Conservation (phyloP, 2,797 vertebrate genomes). For the Champsocephalus gunnari region DNA sequence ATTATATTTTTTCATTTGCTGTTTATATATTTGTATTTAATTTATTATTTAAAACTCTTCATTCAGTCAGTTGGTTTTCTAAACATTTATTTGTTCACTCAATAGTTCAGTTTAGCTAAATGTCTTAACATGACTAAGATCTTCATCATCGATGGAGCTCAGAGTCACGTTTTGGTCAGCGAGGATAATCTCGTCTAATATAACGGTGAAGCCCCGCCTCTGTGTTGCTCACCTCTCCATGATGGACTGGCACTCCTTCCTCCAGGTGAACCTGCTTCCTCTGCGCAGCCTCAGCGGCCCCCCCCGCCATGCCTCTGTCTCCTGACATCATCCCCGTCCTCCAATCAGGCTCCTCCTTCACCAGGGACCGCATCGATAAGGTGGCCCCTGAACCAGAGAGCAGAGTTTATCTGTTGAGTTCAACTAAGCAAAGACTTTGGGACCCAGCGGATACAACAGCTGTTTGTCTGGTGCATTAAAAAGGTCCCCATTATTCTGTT, state of each 20-base stretch:
- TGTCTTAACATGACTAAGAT: no score
- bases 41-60: no score
- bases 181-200: no score
- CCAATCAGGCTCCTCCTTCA: slow-evolving; percentile 90
- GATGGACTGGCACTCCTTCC: slow-evolving; percentile 89
- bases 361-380: slow-evolving; percentile 86
- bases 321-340: slow-evolving; percentile 81
- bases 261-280: slow-evolving; percentile 89
- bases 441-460: background rate
- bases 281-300: slow-evolving; percentile 85
- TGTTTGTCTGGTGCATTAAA: background rate
- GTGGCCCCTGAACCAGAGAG: slow-evolving; percentile 79
- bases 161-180: no score
- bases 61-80: no score
- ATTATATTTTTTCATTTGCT: no score
- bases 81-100: no score
- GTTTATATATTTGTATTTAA: no score
- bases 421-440: background rate
- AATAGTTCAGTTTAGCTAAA: no score
- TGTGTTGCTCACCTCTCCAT: slow-evolving; percentile 85
- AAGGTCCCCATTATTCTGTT: no score
- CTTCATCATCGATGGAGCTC: no score
- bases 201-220: no score
- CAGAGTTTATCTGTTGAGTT: background rate
- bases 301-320: slow-evolving; percentile 77